phyloP scores from a whole-genome alignment of 2,888 invertebrate genomes.

The Sisyra terminalis region DNA sequence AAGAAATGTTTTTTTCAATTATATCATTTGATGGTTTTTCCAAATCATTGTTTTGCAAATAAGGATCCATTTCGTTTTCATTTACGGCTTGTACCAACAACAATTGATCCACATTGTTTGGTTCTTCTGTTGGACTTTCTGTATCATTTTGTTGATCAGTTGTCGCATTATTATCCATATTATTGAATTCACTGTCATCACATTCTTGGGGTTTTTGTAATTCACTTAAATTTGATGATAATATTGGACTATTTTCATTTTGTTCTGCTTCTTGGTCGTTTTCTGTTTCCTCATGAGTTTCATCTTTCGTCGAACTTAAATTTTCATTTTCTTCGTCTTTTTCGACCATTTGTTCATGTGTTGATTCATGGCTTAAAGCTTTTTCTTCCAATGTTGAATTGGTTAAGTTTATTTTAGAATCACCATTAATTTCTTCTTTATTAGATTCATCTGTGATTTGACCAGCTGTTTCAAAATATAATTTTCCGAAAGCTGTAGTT shows the following conservation, averaged over 20 bases:
- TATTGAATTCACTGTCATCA: neutral
- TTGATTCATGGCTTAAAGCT: slow-evolving; percentile 11
- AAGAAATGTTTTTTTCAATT: slow-evolving; percentile 1
- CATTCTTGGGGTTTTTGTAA: neutral
- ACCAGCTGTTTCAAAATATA: neutral
- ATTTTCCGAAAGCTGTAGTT: neutral
- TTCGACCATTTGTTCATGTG: slow-evolving; percentile 10
- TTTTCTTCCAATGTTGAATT: neutral
- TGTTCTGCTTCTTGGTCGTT: neutral
- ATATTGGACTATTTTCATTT: neutral
- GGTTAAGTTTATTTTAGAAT: slow-evolving; percentile 1
- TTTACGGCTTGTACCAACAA: neutral
- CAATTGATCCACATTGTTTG: neutral
- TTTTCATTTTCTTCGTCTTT: slow-evolving; percentile 8
- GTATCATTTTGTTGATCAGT: neutral
- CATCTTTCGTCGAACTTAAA: slow-evolving; percentile 8
- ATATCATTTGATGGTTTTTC: slow-evolving; percentile 2
- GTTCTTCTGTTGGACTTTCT: too few relatives aligned
- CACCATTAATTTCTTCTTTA: neutral
- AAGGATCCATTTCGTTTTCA: slow-evolving; percentile 2
- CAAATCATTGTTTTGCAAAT: neutral
- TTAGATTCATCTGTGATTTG: neutral
- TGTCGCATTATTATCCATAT: neutral
- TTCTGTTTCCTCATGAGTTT: slow-evolving; percentile 3
- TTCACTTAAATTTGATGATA: neutral